Base-by-base conservation (phyloP, 2,797 vertebrate species). In the Sebastes steindachneri region DNA sequence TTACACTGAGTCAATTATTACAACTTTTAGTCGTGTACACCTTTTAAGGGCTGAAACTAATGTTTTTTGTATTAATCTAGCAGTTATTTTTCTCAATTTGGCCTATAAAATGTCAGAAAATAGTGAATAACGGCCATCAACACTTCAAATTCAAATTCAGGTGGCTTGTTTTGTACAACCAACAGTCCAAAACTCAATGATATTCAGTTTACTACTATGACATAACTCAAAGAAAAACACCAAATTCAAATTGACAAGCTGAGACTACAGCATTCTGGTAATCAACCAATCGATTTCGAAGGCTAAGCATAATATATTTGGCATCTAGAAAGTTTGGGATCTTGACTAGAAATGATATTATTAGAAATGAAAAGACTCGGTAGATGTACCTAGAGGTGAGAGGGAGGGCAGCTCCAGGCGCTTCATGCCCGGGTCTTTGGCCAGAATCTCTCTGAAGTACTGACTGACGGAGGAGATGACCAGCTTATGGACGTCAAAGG, bases 401-500 rank as follows among this genome's bases (percentile, higher is more conserved):
- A 96, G 73, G 0, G 96, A 93, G 0, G 92, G 95, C 28, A 97
- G 93, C 82, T 97, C 97, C 77, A 97, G 90, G 0, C 88, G 94
- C 75, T 95, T 96, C 90, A 97, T 95, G 68, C 80, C 79, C 0
- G 96, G 96, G 55, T 97, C 95, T 79, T 96, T 97, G 82, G 95
- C 96, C 91, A 97, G 90, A 80, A 97, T 96, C 89, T 90, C 90
- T 15, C 94, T 93, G 92, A 97, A 96, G 86, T 96, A 96, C 80
- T 95, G 94, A 12, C 97, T 97, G 87, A 97, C 86, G 1, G 97
- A 97, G 58, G 96, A 96, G 88, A 97, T 95, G 60, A 97, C 88
- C 48, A 96, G 90, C 83, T 96, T 97, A 85, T 97, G 97, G 65
- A 97, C 97, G 26, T 96, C 93, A 0, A 97, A 97, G 82, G 96